These are phyloP conservation scores for Epinotia nisella DNA, from an alignment of 2,888 invertebrate genomes.

Conservation along the genomic window DNA sequence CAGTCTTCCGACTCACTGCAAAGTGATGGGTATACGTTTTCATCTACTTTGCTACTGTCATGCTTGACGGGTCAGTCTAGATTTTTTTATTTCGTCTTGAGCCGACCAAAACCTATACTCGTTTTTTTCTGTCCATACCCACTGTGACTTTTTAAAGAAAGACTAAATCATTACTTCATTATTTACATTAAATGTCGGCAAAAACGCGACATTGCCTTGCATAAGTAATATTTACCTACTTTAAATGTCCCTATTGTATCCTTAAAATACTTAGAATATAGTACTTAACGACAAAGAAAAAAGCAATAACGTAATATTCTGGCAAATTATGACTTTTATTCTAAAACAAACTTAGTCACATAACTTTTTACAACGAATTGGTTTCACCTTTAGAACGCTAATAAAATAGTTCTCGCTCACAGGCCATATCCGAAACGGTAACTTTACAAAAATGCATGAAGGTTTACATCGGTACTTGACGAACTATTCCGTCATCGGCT, in stretches of 20 bases:
- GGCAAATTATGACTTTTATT: background rate
- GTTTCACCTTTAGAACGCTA: background rate
- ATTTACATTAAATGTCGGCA: constrained; percentile 5
- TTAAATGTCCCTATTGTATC: background rate
- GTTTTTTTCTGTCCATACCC: too few relatives aligned
- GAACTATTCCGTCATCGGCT: background rate
- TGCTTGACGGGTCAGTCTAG: background rate
- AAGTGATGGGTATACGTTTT: too few relatives aligned
- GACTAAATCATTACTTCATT: background rate
- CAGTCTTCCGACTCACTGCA: too few relatives aligned
- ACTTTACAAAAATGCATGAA: background rate
- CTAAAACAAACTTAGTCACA: background rate
- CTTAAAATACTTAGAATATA: background rate
- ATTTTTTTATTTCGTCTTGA: background rate
- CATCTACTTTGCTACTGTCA: too few relatives aligned
- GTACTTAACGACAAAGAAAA: background rate
- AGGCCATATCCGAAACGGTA: background rate
- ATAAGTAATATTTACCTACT: background rate
- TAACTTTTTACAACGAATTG: background rate
- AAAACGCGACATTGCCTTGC: constrained; percentile 18
- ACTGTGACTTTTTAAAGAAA: too few relatives aligned
- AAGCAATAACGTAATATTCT: background rate
- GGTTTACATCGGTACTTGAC: background rate
- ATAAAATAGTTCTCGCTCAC: background rate
- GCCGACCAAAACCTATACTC: too few relatives aligned